phyloP scores from a whole-genome alignment of 2,888 invertebrate genomes.

The Acronicta leporina region DNA sequence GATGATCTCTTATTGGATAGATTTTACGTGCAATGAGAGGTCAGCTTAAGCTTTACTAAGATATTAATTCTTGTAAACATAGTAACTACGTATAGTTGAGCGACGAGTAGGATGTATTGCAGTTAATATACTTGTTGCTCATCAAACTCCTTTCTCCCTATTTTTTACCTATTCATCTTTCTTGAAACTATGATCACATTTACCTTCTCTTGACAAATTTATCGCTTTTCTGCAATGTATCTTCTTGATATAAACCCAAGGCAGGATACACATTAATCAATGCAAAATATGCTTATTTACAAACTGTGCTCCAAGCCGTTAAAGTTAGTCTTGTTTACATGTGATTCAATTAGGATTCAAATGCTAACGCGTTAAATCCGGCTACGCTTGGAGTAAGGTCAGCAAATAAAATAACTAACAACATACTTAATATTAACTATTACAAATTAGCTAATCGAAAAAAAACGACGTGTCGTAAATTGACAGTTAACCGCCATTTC shows the following conservation, averaged over 20 bases:
- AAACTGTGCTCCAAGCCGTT: slow-evolving; percentile 22
- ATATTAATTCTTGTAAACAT: too few species aligned
- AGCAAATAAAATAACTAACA: slow-evolving; percentile 26
- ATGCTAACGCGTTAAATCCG: slow-evolving; percentile 68
- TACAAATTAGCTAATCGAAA: not conserved
- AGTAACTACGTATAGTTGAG: too few species aligned
- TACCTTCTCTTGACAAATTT: not conserved
- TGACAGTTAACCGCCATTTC: too few species aligned
- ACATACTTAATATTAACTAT: not conserved
- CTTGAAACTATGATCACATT: too few species aligned
- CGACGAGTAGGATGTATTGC: too few species aligned
- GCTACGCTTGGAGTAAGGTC: slow-evolving; percentile 35
- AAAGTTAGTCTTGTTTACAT: slow-evolving; percentile 63
- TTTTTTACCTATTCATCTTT: too few species aligned
- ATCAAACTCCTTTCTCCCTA: too few species aligned
- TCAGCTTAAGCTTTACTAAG: too few species aligned
- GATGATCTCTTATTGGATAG: too few species aligned
- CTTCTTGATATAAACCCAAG: not conserved
- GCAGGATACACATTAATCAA: slow-evolving; percentile 6
- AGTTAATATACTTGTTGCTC: too few species aligned
- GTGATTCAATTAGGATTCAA: slow-evolving; percentile 67
- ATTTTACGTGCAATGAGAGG: too few species aligned
- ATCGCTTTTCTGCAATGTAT: not conserved
- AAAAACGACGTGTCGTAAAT: too few species aligned
- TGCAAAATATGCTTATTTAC: slow-evolving; percentile 32